Conservation (phyloP, 2,113 vertebrate genomes). For the Zosterops hypoxanthus region DNA sequence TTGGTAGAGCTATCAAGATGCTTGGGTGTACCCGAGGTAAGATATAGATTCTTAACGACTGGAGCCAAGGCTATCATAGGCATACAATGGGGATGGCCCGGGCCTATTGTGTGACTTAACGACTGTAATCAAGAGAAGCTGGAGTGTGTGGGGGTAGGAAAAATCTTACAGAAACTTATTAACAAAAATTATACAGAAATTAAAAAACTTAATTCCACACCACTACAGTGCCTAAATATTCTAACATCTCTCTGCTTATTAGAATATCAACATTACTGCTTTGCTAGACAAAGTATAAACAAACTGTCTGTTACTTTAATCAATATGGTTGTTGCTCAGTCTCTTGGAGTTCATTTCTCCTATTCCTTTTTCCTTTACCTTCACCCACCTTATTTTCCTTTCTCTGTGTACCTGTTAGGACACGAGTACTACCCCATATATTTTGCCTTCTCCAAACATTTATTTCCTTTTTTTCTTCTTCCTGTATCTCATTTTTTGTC, state of each 20-base stretch:
- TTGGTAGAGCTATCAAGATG: too few relatives aligned
- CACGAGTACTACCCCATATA: accelerated
- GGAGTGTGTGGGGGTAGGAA: too few relatives aligned
- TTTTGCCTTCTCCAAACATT: neutral
- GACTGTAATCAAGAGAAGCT: too few relatives aligned
- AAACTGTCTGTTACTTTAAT: neutral
- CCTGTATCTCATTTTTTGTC: neutral
- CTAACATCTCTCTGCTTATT: neutral
- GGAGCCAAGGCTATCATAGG: too few relatives aligned
- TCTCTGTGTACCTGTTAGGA: neutral
- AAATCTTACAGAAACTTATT: too few relatives aligned
- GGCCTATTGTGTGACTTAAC: too few relatives aligned
- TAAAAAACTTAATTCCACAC: too few relatives aligned
- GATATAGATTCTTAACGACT: too few relatives aligned
- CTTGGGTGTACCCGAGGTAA: too few relatives aligned
- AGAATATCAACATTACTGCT: neutral
- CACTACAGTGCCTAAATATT: neutral
- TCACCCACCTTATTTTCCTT: neutral
- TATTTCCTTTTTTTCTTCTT: neutral
- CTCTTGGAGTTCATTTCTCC: neutral
- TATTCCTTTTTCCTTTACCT: neutral
- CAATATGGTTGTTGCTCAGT: neutral
- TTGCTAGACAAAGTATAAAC: neutral
- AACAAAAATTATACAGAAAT: too few relatives aligned
- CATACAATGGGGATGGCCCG: too few relatives aligned